Evolutionary conservation across 2,888 invertebrate species (phyloP).

Genomic region (Proisotoma minuta): DNA sequence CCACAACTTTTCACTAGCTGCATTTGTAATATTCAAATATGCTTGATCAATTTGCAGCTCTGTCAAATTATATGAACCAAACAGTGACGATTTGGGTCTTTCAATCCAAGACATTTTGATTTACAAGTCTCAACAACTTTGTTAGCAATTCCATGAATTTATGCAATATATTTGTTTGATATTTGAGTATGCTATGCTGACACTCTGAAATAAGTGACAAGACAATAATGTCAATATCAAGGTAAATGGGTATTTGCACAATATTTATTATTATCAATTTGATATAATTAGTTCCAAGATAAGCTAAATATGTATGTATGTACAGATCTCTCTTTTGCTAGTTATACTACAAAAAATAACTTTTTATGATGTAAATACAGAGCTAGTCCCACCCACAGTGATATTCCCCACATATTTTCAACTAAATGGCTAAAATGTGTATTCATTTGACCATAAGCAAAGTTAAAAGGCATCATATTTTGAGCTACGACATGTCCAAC

Average conservation of each 20-base stretch:
- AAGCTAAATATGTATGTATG: neutral
- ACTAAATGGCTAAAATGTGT: slow-evolving; percentile 67
- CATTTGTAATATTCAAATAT: slow-evolving; percentile 55
- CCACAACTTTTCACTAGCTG: slow-evolving; percentile 51
- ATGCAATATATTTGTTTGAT: too few species aligned
- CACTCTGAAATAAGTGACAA: too few species aligned
- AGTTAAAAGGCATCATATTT: slow-evolving; percentile 71
- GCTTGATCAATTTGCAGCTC: slow-evolving; percentile 64
- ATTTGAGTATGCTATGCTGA: too few species aligned
- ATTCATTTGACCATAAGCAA: slow-evolving; percentile 60
- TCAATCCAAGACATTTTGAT: slow-evolving; percentile 45
- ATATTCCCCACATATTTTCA: slow-evolving; percentile 75
- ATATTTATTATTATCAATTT: too few species aligned
- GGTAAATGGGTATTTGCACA: too few species aligned
- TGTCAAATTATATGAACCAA: slow-evolving; percentile 59
- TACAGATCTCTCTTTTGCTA: neutral
- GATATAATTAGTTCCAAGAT: too few species aligned
- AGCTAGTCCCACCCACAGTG: slow-evolving; percentile 74
- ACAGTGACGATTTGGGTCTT: slow-evolving; percentile 55
- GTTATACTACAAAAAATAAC: slow-evolving; percentile 56
- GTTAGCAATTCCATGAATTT: too few species aligned
- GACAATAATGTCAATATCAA: too few species aligned
- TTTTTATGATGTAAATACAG: slow-evolving; percentile 69
- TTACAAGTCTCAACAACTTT: neutral
- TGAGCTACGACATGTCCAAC: slow-evolving; percentile 75